Conservation (phyloP, 1,140 invertebrate genomes). For the Drosophila insularis region DNA sequence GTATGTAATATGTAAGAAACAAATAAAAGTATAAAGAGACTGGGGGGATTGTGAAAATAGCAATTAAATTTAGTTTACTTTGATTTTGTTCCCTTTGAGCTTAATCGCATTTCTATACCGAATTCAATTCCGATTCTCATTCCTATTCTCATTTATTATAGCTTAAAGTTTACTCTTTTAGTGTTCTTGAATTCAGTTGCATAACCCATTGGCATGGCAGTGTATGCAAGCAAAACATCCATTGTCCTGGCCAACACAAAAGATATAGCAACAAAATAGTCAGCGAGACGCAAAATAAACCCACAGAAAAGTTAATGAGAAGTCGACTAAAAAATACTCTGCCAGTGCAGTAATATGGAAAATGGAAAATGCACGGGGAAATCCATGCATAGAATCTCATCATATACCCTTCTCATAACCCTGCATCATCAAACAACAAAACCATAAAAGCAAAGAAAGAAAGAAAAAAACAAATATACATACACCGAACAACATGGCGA, state of each 20-base stretch:
- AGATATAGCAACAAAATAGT: conserved; percentile 27
- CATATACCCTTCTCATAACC: not conserved
- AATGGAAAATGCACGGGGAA: too few species aligned
- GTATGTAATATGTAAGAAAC: not conserved
- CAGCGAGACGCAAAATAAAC: conserved; percentile 40
- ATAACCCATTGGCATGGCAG: conserved; percentile 14
- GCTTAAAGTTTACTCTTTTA: conserved; percentile 9
- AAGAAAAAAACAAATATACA: not conserved
- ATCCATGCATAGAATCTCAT: not conserved
- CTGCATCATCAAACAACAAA: conserved; percentile 17
- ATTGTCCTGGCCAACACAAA: conserved; percentile 18
- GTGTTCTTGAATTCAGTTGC: conserved; percentile 20
- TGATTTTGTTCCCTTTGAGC: not conserved
- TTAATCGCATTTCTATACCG: not conserved
- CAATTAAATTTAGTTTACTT: conserved; percentile 1
- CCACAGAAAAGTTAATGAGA: conserved; percentile 28
- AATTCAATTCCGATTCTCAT: not conserved
- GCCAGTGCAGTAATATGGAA: not conserved
- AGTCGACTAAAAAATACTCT: not conserved
- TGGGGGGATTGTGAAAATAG: not conserved
- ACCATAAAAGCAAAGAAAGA: not conserved
- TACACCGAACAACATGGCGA: not conserved
- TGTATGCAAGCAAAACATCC: conserved; percentile 22
- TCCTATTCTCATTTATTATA: conserved; percentile 2
- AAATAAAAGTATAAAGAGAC: not conserved